Conservation (phyloP, 2,797 vertebrate species). For the Chromis chromis region DNA sequence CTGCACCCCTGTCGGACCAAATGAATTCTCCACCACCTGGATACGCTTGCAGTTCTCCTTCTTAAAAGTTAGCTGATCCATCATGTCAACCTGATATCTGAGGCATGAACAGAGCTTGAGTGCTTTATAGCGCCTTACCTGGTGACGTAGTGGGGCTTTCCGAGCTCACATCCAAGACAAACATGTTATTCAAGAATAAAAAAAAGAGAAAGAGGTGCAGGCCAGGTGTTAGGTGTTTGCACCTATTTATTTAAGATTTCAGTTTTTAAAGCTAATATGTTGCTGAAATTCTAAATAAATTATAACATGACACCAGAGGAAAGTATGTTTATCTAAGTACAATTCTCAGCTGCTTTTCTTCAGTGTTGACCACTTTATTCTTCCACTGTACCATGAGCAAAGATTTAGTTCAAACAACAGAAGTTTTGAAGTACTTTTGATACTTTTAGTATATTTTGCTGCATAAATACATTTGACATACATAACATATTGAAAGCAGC, state of each 20-base stretch:
- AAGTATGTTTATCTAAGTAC: too few relatives aligned
- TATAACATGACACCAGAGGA: too few relatives aligned
- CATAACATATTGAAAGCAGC: too few relatives aligned
- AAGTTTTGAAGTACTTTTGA: too few relatives aligned
- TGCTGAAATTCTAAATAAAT: too few relatives aligned
- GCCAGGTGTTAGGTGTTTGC: too few relatives aligned
- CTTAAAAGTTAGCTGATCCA: slow-evolving; percentile 79
- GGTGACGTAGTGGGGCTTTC: slow-evolving; percentile 8
- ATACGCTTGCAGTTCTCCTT: slow-evolving; percentile 88
- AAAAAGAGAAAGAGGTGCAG: neutral
- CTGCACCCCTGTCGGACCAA: neutral
- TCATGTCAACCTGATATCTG: slow-evolving; percentile 51
- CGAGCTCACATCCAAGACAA: neutral
- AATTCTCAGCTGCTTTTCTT: too few relatives aligned
- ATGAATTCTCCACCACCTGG: slow-evolving; percentile 84
- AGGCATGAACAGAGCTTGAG: neutral
- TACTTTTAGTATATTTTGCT: too few relatives aligned
- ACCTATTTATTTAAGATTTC: neutral
- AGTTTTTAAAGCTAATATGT: neutral
- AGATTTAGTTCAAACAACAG: too few relatives aligned
- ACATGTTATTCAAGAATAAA: slow-evolving; percentile 1
- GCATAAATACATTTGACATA: too few relatives aligned
- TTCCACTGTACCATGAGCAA: too few relatives aligned
- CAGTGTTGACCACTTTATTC: too few relatives aligned
- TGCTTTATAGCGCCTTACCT: neutral